Evolutionary conservation across 2,888 invertebrate species (phyloP).

Genomic region (Hofmannophila pseudospretella): DNA sequence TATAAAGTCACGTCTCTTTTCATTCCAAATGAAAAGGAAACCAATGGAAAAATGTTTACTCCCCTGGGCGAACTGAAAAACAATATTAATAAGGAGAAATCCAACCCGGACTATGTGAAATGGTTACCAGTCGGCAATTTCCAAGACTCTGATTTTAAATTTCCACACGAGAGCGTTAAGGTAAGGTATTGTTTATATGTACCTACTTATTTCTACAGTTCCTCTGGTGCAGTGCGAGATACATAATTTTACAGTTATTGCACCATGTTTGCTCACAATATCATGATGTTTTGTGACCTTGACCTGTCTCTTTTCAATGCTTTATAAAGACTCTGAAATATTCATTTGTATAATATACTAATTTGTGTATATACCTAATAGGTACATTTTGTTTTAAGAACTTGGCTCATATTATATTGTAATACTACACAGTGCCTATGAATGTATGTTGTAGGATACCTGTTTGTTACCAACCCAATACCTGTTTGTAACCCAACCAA

Average conservation of each 20-base stretch:
- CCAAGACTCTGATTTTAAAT: constrained; percentile 58
- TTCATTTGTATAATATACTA: no score
- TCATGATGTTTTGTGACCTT: constrained; percentile 27
- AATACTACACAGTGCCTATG: no score
- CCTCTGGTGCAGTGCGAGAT: neutral
- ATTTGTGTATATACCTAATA: no score
- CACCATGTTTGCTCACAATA: neutral
- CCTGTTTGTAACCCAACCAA: no score
- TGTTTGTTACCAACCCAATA: no score
- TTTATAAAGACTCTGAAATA: no score
- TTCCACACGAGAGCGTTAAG: constrained; percentile 72
- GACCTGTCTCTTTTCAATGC: constrained; percentile 20
- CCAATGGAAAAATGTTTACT: constrained; percentile 67
- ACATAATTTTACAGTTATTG: neutral
- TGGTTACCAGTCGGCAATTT: constrained; percentile 58
- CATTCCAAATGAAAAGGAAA: constrained; percentile 65
- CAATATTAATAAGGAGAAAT: constrained; percentile 60
- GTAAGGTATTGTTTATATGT: constrained; percentile 26
- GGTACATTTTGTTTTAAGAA: no score
- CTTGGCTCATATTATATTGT: no score
- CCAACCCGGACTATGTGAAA: constrained; percentile 53
- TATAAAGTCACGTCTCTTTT: constrained; percentile 71
- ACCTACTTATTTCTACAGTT: no score
- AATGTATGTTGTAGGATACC: no score
- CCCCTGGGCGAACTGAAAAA: constrained; percentile 62